Percentiles rank a stretch among this genome's conserved stretches.
These are phyloP conservation scores for Porites australiensis DNA, from an alignment of 64 coral and sea anemone genomes.

Conservation along the genomic window DNA sequence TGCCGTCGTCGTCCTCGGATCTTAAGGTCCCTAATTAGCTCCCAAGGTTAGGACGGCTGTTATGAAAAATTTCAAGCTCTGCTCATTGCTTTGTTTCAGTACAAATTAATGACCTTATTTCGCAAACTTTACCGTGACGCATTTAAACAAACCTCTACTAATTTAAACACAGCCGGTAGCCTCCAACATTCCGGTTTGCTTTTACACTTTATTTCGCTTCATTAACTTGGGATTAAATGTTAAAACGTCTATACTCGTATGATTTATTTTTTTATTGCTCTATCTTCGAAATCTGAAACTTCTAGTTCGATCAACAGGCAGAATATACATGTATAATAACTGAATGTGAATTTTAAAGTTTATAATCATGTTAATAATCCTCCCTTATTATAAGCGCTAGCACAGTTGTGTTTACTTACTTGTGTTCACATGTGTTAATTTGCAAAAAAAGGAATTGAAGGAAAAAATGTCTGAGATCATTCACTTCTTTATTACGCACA, in stretches of 20 bases:
- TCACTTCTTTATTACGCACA: too few species aligned
- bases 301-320: neutral
- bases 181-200: neutral
- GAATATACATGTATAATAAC: neutral
- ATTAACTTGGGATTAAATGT: neutral
- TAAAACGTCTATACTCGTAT: neutral
- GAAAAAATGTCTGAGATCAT: too few species aligned
- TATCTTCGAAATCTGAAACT: neutral
- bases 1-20: too few species aligned
- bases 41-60: neutral
- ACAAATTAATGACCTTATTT: neutral
- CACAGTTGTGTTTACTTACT: neutral
- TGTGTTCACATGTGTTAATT: conserved; percentile 1
- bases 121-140: neutral
- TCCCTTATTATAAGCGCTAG: neutral
- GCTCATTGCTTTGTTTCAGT: neutral
- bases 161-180: conserved; percentile 27
- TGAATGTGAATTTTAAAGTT: neutral
- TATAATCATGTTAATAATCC: neutral
- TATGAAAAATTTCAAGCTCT: neutral
- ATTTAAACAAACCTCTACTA: neutral
- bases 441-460: too few species aligned
- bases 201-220: neutral
- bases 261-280: neutral
- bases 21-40: too few species aligned